Evolutionary conservation across 2,888 invertebrate genomes (phyloP).

Genomic region (Dolomedes plantarius): DNA sequence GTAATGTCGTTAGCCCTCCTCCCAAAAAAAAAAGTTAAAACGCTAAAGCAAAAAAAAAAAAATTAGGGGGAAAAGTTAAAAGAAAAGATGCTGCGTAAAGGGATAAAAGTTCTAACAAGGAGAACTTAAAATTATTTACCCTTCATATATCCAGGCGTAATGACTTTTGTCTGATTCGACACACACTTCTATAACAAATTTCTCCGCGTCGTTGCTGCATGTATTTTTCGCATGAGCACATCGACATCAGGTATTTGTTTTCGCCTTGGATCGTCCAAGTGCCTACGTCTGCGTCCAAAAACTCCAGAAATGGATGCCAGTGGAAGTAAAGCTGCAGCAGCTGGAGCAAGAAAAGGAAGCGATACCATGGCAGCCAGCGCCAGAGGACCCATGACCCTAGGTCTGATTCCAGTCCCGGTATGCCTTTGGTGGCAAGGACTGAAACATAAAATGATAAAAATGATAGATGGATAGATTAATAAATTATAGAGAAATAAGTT

Average conservation of each 20-base stretch:
- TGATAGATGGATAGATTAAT: too few relatives aligned
- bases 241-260: conserved; percentile 25
- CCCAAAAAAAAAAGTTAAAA: too few relatives aligned
- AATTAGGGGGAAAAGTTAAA: too few relatives aligned
- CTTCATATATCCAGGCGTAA: too few relatives aligned
- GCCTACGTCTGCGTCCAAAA: conserved; percentile 49
- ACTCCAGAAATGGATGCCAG: conserved; percentile 43
- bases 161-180: too few relatives aligned
- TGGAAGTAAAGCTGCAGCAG: conserved; percentile 55
- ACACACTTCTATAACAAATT: conserved; percentile 4
- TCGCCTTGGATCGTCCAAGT: conserved; percentile 26
- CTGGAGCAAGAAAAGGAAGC: conserved; percentile 56
- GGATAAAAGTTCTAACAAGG: too few relatives aligned
- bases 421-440: conserved; percentile 29
- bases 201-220: conserved; percentile 40
- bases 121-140: too few relatives aligned
- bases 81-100: too few relatives aligned
- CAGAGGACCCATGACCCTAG: conserved; percentile 52
- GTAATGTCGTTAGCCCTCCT: too few relatives aligned
- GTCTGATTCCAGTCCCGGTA: conserved; percentile 45
- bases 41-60: too few relatives aligned
- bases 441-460: too few relatives aligned
- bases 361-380: conserved; percentile 64
- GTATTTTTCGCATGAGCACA: conserved; percentile 29
- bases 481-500: too few relatives aligned